Base-by-base conservation (phyloP, 2,797 vertebrate genomes). In the Sitta carolinensis region DNA sequence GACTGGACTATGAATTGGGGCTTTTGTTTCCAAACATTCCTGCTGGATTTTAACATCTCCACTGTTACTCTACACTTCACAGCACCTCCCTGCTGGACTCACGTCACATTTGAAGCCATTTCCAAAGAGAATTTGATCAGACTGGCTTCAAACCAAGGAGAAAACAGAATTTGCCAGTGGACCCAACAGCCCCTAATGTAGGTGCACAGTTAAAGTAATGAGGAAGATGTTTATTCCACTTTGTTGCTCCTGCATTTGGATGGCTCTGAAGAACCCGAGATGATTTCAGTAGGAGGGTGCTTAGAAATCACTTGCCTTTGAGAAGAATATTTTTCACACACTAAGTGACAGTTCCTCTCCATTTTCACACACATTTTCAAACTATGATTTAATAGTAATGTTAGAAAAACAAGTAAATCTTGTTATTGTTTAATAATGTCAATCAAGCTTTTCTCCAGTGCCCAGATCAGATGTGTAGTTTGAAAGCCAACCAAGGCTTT, bases 401-500 rank as follows among this genome's bases (percentile, higher is more conserved):
- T 9, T 17, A 61, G 11, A 61, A 68, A 51, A 59, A 29, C 25
- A 58, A 62, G 70, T 4, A 13, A 32, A 16, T 34, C 30, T 34
- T 42, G 14, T 13, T 23, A 17, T 26, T 36, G 13, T 25, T 59
- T 2, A 45, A 13, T 10, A 43, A 6, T 64, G 55, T 47, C 6
- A 1, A 2, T 23, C 16, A 48, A 78, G 42, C 11, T 64, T 50
- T 52, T 50, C 32, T 78, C 8, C 38, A 40, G 42, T 43, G 32
- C 5, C 7, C 21, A 29, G 7, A 19, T 0, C 16, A 83, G n/a
- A n/a, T 2, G 6, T 6, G 19, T 3, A 10, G 21, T 10, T 66
- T 11, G 42, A 70, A 74, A 66, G 16, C 5, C 43, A 63, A 6
- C 3, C 19, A 67, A 22, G 9, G 7, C 16, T 68, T 69, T 69